A percentile compares a stretch with the other conserved stretches of the same genome.
phyloP scores from a whole-genome alignment of 2,113 vertebrate species.

The Mandrillus leucophaeus region DNA sequence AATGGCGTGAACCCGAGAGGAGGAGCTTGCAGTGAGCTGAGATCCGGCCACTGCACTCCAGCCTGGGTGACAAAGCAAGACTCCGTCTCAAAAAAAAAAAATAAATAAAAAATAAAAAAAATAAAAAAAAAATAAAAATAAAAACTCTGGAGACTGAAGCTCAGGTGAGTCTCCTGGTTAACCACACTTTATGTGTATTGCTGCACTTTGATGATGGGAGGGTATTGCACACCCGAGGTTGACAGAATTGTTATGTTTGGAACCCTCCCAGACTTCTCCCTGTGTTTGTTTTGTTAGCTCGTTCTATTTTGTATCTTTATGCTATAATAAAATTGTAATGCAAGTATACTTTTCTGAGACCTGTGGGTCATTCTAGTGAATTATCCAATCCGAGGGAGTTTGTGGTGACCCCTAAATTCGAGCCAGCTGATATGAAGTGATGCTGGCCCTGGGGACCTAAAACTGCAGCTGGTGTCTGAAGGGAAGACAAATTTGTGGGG shows the following conservation, averaged over 20 bases:
- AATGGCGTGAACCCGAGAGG: too few relatives aligned
- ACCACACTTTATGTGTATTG: neutral
- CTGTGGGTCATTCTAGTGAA: neutral
- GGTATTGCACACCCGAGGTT: accelerated
- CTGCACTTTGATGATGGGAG: neutral
- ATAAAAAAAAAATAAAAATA: too few relatives aligned
- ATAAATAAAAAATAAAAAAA: too few relatives aligned
- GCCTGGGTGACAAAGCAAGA: too few relatives aligned
- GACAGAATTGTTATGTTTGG: neutral
- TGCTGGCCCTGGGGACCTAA: neutral
- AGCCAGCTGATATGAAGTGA: neutral
- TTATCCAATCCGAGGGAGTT: neutral
- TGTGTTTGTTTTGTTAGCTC: neutral
- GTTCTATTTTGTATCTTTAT: neutral
- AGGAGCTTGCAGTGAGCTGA: too few relatives aligned
- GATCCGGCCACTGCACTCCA: too few relatives aligned
- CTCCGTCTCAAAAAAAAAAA: too few relatives aligned
- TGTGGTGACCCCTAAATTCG: neutral
- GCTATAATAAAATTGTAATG: neutral
- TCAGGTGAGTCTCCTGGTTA: neutral
- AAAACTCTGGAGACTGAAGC: neutral
- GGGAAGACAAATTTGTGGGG: neutral
- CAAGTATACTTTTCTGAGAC: neutral
- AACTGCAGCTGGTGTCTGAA: neutral
- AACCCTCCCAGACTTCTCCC: neutral